Evolutionary conservation across 2,113 vertebrate species (phyloP), one percentile per base, ranked within the genome.

Genomic region (Albula goreensis): DNA sequence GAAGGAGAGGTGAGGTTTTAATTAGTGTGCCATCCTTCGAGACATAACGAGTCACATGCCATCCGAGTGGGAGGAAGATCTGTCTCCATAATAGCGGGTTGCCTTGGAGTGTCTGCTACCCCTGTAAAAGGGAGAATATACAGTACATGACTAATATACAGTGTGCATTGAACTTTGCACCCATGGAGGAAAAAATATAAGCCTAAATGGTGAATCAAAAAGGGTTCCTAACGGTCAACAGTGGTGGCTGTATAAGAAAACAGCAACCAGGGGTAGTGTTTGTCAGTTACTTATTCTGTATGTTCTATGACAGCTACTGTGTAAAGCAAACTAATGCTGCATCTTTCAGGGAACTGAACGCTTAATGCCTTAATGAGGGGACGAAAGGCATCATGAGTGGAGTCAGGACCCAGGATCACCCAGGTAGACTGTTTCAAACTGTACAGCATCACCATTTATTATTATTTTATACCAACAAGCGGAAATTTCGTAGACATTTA

Each of bases 1-100:
- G 70, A 74, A 74, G 12, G 70, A 74, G 70, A 74, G 70, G 70
- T 74, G 22, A 74, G 70, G 70, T 74, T 74, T 74, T 74, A 74
- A 74, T 74, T 74, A 74, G 70, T 74, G 70, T 74, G 70, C 70
- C 70, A 31, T 74, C 70, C 70, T n/a, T n/a, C 8, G 70, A 74
- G 70, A 74, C 70, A 74, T n/a, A 74, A 74, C 31, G 25, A 74
- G 22, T 74, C 70, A 74, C 70, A 74, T 74, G 70, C 22, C 70
- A 25, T 74, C 70, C n/a, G 70, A 25, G 70, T 74, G 70, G 70
- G 70, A 5, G n/a, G 70, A 74, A 74, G 70, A 74, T 74, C 70
- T 74, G 22, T 74, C 70, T 31, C 70, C 31, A 31, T 31, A 74
- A n/a, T 74, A 10, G 70, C 25, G 70, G 70, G 70, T n/a, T 74